A percentile compares a stretch with the other conserved stretches of the same genome.
Evolutionary conservation across 2,113 vertebrate genomes (phyloP).

Genomic region (Hemiprocne comata): DNA sequence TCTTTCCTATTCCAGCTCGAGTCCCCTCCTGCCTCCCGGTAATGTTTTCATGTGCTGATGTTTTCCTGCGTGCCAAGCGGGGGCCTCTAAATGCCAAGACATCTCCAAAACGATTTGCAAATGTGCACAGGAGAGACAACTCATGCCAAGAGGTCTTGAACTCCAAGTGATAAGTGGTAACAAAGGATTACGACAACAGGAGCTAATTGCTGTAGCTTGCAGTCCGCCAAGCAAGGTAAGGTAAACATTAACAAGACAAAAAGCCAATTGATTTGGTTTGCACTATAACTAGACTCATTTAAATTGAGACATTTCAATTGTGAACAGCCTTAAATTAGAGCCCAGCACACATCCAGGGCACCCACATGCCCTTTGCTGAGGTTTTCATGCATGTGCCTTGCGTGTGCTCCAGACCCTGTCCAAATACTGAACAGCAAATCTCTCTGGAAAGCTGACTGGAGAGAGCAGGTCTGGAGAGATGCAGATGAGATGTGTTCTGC

Average conservation of each 20-base stretch:
- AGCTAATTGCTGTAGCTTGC: slow-evolving; percentile 2
- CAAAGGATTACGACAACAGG: neutral
- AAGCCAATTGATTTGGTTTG: slow-evolving; percentile 46
- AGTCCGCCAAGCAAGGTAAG: neutral
- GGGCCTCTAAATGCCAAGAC: neutral
- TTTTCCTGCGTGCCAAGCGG: neutral
- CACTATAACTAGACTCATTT: slow-evolving; percentile 26
- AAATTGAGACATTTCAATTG: slow-evolving; percentile 36
- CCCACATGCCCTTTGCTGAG: neutral
- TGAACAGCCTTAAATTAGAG: slow-evolving; percentile 6
- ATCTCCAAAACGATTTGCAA: neutral
- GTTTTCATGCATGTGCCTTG: neutral
- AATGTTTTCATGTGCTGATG: neutral
- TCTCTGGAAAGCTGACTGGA: neutral
- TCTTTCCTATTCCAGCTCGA: neutral
- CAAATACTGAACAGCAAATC: neutral
- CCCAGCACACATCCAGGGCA: neutral
- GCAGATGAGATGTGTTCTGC: accelerated
- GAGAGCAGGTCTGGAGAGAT: neutral
- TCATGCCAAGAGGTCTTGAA: neutral
- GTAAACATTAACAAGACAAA: slow-evolving; percentile 34
- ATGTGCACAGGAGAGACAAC: neutral
- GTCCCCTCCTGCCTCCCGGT: neutral
- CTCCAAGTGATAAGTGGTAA: neutral
- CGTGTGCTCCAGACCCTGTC: neutral